Evolutionary conservation across 1,140 invertebrate species (phyloP).

Genomic region (Hyles euphorbiae): DNA sequence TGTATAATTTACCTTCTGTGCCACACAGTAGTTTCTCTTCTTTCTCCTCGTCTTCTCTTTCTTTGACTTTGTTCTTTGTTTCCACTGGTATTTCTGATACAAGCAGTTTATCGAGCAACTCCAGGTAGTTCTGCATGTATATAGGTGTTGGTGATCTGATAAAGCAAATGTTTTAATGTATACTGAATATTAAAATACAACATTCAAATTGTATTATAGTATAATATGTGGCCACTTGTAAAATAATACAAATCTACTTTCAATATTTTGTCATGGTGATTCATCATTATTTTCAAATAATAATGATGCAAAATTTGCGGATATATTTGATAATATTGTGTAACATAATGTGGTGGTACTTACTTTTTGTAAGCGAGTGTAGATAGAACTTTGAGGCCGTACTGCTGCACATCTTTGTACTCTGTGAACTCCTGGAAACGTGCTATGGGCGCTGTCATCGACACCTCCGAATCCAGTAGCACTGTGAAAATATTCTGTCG

Average conservation of each 20-base stretch:
- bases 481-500: conserved; percentile 61
- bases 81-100: conserved; percentile 70
- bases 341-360: conserved; percentile 14
- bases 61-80: conserved; percentile 40
- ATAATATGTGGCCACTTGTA: too few species aligned
- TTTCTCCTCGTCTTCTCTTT: conserved; percentile 46
- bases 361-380: conserved; percentile 59
- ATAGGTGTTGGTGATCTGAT: conserved; percentile 75
- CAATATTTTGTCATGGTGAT: too few species aligned
- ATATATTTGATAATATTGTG: too few species aligned
- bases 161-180: neutral
- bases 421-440: conserved; percentile 66
- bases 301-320: too few species aligned
- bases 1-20: conserved; percentile 43
- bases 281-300: too few species aligned
- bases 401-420: conserved; percentile 62
- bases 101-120: conserved; percentile 79
- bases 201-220: too few species aligned
- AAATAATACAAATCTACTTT: too few species aligned
- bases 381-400: conserved; percentile 57
- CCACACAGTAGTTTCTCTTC: conserved; percentile 68
- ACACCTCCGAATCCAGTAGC: conserved; percentile 53
- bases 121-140: conserved; percentile 83
- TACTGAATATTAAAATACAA: too few species aligned
- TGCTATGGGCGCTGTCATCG: conserved; percentile 54